Evolutionary conservation across 1,140 invertebrate genomes (phyloP).

Genomic region (Mactra quadrangularis): DNA sequence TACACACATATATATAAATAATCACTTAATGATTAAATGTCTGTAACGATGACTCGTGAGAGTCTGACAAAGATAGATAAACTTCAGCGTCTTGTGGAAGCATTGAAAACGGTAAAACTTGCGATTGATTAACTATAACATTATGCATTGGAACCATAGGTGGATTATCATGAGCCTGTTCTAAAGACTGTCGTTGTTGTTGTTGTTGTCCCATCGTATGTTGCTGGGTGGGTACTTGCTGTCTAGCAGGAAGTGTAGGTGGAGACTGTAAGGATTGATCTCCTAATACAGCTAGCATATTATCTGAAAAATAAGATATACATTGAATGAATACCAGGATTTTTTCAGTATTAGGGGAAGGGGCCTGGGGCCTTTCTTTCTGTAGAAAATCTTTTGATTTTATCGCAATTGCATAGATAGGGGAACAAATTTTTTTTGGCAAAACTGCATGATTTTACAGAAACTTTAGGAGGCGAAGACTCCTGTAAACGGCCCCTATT

Average conservation of each 20-base stretch:
- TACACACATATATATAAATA: no score
- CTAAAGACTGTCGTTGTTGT: not conserved
- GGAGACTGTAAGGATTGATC: not conserved
- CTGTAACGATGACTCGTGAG: not conserved
- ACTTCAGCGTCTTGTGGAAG: slow-evolving; percentile 47
- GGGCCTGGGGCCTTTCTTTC: no score
- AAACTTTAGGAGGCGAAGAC: no score
- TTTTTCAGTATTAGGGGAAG: no score
- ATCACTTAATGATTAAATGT: not conserved
- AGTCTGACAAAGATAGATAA: slow-evolving; percentile 39
- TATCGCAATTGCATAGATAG: not conserved
- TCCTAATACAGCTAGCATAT: slow-evolving; percentile 10
- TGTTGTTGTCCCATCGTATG: not conserved
- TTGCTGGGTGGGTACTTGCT: not conserved
- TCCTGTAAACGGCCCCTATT: no score
- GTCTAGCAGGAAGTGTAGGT: not conserved
- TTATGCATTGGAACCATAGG: slow-evolving; percentile 27
- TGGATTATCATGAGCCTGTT: not conserved
- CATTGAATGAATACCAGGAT: not conserved
- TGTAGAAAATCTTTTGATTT: not conserved
- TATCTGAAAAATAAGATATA: slow-evolving; percentile 1
- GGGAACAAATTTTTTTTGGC: not conserved
- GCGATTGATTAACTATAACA: slow-evolving; percentile 37
- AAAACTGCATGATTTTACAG: no score
- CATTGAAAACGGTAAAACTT: slow-evolving; percentile 39